These are phyloP conservation scores for Eucera pruinosa DNA, from an alignment of 2,888 invertebrate species.

Conservation along the genomic window DNA sequence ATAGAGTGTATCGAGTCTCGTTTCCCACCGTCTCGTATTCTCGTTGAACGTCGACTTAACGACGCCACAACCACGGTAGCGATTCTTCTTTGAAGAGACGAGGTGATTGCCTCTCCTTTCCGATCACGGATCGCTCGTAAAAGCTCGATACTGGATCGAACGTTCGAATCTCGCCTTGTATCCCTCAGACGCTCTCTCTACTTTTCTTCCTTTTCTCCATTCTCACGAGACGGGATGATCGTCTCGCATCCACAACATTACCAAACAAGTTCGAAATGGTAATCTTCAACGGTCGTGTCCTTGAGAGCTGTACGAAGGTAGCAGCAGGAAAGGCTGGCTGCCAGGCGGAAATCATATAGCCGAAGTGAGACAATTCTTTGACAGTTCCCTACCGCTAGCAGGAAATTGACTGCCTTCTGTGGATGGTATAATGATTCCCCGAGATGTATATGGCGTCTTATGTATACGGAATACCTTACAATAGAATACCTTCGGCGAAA, in stretches of 20 bases:
- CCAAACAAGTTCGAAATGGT: slow-evolving; percentile 70
- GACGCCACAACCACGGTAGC: slow-evolving; percentile 65
- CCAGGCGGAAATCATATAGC: slow-evolving; percentile 67
- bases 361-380: slow-evolving; percentile 68
- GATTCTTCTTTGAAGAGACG: slow-evolving; percentile 64
- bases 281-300: slow-evolving; percentile 60
- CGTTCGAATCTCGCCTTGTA: slow-evolving; percentile 55
- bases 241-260: slow-evolving; percentile 56
- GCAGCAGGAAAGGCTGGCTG: slow-evolving; percentile 34
- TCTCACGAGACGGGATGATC: slow-evolving; percentile 62
- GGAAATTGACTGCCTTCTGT: slow-evolving; percentile 63
- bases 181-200: slow-evolving; percentile 12
- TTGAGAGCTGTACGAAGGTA: slow-evolving; percentile 44
- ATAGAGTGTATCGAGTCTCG: slow-evolving; percentile 55
- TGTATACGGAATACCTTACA: slow-evolving; percentile 32
- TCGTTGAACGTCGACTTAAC: slow-evolving; percentile 72
- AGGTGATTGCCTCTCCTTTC: slow-evolving; percentile 69
- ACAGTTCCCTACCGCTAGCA: slow-evolving; percentile 52
- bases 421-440: slow-evolving; percentile 66
- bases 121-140: slow-evolving; percentile 72
- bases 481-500: slow-evolving; percentile 5
- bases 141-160: slow-evolving; percentile 69
- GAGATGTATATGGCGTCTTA: slow-evolving; percentile 59
- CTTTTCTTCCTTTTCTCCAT: slow-evolving; percentile 40
- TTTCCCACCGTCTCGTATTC: slow-evolving; percentile 70